Conservation (phyloP, 1,140 invertebrate genomes). For the Drosophila lini region DNA sequence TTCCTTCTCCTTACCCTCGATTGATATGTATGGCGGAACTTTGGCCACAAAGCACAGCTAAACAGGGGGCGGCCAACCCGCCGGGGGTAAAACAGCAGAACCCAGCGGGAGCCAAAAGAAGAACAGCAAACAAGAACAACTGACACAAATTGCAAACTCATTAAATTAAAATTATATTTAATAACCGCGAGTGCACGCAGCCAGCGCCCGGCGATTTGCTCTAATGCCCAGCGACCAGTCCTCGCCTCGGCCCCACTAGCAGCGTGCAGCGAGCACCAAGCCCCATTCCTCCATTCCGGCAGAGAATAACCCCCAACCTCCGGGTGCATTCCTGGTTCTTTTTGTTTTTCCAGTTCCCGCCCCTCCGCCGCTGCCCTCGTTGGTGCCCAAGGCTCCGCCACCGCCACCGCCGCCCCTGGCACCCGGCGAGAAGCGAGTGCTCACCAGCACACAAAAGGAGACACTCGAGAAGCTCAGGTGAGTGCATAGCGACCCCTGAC, state of each 20-base stretch:
- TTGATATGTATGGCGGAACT: conserved; percentile 77
- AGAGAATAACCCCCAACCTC: conserved; percentile 11
- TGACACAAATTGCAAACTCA: conserved; percentile 82
- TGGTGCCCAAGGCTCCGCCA: conserved; percentile 86
- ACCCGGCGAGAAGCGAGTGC: conserved; percentile 82
- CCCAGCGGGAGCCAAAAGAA: conserved; percentile 26
- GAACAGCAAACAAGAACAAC: conserved; percentile 66
- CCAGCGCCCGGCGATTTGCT: conserved; percentile 74
- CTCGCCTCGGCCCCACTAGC: conserved; percentile 52
- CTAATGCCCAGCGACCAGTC: conserved; percentile 59
- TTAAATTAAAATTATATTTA: conserved; percentile 83
- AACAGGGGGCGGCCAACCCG: background rate
- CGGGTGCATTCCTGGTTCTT: conserved; percentile 20
- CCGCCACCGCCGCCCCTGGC: conserved; percentile 89
- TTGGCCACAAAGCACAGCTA: conserved; percentile 38
- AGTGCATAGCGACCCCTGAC: conserved; percentile 24
- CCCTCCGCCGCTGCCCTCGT: conserved; percentile 78
- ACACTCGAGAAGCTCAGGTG: conserved; percentile 86
- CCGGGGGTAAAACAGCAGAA: background rate
- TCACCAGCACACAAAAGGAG: conserved; percentile 85
- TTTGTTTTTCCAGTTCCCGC: conserved; percentile 68
- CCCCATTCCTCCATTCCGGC: background rate
- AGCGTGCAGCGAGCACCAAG: background rate
- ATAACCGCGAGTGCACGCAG: conserved; percentile 77
- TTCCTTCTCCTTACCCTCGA: conserved; percentile 34